A percentile compares a stretch with the other conserved stretches of the same genome.
Conservation (phyloP, 2,888 invertebrate species). For the Drosophila maculinotata region DNA sequence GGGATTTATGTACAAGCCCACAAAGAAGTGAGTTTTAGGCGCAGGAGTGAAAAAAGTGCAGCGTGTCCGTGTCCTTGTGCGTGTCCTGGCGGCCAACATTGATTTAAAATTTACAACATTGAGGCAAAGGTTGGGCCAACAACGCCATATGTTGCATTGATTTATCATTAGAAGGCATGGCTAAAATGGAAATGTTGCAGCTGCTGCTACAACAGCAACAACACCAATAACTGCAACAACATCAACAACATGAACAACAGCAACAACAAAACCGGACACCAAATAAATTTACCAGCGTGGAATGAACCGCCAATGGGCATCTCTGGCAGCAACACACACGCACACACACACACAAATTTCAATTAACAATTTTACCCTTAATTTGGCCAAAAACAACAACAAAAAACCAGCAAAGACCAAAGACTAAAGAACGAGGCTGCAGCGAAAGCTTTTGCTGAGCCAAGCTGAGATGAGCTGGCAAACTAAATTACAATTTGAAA, state of each 20-base stretch:
- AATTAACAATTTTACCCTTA: slow-evolving; percentile 80
- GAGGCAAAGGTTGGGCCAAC: slow-evolving; percentile 75
- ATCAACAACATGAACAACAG: no score
- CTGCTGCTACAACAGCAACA: slow-evolving; percentile 40
- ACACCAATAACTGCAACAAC: no score
- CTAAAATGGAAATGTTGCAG: slow-evolving; percentile 68
- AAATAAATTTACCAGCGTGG: slow-evolving; percentile 59
- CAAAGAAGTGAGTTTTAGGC: slow-evolving; percentile 49
- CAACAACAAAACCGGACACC: slow-evolving; percentile 39
- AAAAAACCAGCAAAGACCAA: slow-evolving; percentile 7
- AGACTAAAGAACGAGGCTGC: slow-evolving; percentile 28
- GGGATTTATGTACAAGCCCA: slow-evolving; percentile 60
- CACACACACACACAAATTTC: slow-evolving; percentile 67
- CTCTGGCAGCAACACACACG: background rate
- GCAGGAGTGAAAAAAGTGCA: slow-evolving; percentile 23
- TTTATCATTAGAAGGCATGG: slow-evolving; percentile 72
- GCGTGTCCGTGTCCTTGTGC: slow-evolving; percentile 13
- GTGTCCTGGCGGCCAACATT: slow-evolving; percentile 59
- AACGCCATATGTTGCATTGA: slow-evolving; percentile 81
- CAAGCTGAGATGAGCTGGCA: slow-evolving; percentile 34
- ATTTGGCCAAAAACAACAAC: slow-evolving; percentile 68
- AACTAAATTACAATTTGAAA: slow-evolving; percentile 78
- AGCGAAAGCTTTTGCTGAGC: slow-evolving; percentile 12
- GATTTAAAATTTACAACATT: slow-evolving; percentile 82
- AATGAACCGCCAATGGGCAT: slow-evolving; percentile 8